These are phyloP conservation scores for Megaptera novaeangliae DNA, from an alignment of 2,113 vertebrate genomes.

Conservation along the genomic window DNA sequence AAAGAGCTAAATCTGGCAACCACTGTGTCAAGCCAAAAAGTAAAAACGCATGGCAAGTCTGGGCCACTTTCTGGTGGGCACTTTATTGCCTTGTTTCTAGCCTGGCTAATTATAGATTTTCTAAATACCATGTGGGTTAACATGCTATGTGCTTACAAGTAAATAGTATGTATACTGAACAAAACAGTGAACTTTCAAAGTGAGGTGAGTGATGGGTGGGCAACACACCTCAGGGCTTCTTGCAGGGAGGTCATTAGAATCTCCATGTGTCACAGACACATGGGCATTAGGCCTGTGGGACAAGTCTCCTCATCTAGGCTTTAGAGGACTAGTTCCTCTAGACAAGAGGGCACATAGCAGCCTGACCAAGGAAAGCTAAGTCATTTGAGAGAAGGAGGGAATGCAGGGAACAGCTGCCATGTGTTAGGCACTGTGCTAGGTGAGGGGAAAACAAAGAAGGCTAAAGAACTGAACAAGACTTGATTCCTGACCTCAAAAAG, in stretches of 20 bases:
- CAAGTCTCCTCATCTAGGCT: neutral
- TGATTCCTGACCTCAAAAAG: neutral
- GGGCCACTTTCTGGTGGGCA: neutral
- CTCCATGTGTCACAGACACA: neutral
- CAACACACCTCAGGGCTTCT: neutral
- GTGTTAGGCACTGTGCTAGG: neutral
- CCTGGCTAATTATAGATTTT: constrained; percentile 24
- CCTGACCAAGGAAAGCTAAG: neutral
- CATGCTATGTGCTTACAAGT: neutral
- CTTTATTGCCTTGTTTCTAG: neutral
- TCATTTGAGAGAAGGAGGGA: neutral
- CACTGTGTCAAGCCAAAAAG: neutral
- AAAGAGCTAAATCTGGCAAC: neutral
- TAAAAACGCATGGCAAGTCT: neutral
- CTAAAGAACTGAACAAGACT: neutral
- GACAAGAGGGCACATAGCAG: neutral
- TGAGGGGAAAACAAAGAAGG: neutral
- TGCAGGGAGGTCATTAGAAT: neutral
- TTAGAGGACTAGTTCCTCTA: neutral
- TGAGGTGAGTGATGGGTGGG: neutral
- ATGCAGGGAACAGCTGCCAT: neutral
- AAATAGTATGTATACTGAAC: neutral
- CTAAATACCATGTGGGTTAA: neutral
- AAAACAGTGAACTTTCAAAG: neutral
- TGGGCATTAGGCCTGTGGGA: neutral